These are phyloP conservation scores for Megalonaias nervosa DNA, from an alignment of 1,140 invertebrate genomes.

Conservation along the genomic window DNA sequence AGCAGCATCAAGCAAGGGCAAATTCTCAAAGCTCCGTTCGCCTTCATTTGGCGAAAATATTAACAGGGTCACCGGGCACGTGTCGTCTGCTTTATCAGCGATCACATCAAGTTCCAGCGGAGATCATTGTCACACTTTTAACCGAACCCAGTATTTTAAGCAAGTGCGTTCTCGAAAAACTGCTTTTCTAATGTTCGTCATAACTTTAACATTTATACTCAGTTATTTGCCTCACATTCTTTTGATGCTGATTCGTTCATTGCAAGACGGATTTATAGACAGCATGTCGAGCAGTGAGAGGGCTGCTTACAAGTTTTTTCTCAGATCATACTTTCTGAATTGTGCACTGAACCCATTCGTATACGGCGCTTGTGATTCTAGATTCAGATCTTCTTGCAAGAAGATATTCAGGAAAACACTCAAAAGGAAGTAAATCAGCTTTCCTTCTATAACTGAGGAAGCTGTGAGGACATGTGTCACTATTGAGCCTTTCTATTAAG, in stretches of 20 bases:
- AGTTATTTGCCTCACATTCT: slow-evolving; percentile 28
- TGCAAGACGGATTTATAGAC: neutral
- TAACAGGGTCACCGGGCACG: too few species aligned
- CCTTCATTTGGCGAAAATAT: too few species aligned
- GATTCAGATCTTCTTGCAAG: slow-evolving; percentile 33
- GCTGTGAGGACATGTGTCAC: too few species aligned
- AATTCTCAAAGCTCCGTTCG: too few species aligned
- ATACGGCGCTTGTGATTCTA: slow-evolving; percentile 34
- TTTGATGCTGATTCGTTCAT: slow-evolving; percentile 20
- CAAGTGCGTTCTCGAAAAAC: slow-evolving; percentile 19
- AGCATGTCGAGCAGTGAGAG: slow-evolving; percentile 5
- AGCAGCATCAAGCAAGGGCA: too few species aligned
- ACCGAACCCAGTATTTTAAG: neutral
- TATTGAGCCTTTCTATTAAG: too few species aligned
- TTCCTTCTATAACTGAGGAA: too few species aligned
- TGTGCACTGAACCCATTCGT: slow-evolving; percentile 34
- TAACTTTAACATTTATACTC: slow-evolving; percentile 23
- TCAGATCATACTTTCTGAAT: slow-evolving; percentile 29
- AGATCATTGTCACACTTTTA: too few species aligned
- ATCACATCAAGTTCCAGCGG: too few species aligned
- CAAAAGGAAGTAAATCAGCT: too few species aligned
- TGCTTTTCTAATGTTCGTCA: slow-evolving; percentile 22
- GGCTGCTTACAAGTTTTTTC: slow-evolving; percentile 28
- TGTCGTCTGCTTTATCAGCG: too few species aligned
- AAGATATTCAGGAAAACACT: slow-evolving; percentile 7